Evolutionary conservation across 2,797 vertebrate species (phyloP).

Genomic region (Schizothorax lantsangensis): DNA sequence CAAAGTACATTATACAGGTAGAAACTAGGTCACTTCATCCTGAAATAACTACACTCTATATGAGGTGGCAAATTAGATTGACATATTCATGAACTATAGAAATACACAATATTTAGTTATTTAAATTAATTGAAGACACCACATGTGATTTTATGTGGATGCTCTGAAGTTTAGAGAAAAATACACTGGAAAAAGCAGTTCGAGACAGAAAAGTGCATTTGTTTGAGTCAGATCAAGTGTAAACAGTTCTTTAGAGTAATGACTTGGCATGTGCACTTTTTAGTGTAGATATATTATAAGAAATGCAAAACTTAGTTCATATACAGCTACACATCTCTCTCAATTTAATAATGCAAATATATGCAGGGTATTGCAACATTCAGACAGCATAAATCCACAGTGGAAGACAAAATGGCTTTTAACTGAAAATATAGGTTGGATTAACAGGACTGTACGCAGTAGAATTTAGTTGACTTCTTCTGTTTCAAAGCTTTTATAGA

Average conservation of each 20-base stretch:
- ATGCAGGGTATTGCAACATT: background rate
- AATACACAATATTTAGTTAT: slow-evolving; percentile 29
- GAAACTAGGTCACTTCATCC: slow-evolving; percentile 59
- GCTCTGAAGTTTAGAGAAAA: background rate
- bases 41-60: slow-evolving; percentile 56
- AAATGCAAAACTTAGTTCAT: background rate
- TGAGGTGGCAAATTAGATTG: slow-evolving; percentile 52
- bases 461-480: slow-evolving; percentile 9
- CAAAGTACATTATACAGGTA: slow-evolving; percentile 53
- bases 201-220: background rate
- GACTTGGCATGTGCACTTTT: background rate
- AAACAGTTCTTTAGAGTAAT: background rate
- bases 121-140: slow-evolving; percentile 41
- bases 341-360: slow-evolving; percentile 28
- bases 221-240: background rate
- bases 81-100: slow-evolving; percentile 41
- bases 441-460: slow-evolving; percentile 20
- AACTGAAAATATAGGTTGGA: slow-evolving; percentile 16
- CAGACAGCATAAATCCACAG: background rate
- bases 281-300: background rate
- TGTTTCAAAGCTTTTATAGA: slow-evolving; percentile 20
- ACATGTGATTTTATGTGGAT: background rate
- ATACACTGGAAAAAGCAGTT: background rate
- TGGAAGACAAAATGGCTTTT: slow-evolving; percentile 29
- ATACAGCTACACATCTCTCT: slow-evolving; percentile 13